Conservation (phyloP, 2,888 invertebrate genomes). For the Exephanes ischioxanthus region DNA sequence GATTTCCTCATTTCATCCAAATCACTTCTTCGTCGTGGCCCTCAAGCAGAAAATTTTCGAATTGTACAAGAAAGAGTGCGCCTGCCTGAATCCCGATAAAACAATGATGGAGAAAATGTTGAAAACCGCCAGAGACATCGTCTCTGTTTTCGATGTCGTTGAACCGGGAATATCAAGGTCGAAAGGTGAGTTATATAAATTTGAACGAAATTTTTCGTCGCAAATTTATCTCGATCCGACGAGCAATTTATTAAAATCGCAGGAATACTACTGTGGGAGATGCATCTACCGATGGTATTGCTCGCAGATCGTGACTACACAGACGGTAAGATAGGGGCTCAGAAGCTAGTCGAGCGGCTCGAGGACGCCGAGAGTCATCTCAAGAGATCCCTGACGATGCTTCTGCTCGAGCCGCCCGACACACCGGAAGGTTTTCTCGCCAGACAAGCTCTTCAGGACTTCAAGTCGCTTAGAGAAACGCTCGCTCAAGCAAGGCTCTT, state of each 20-base stretch:
- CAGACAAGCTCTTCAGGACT: constrained; percentile 89
- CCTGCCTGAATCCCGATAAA: constrained; percentile 81
- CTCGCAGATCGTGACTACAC: constrained; percentile 89
- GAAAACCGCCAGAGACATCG: constrained; percentile 88
- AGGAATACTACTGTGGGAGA: constrained; percentile 92
- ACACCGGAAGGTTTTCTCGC: constrained; percentile 91
- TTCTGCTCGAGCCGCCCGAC: constrained; percentile 90
- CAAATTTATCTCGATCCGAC: not conserved
- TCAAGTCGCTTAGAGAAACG: constrained; percentile 87
- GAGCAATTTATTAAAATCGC: constrained; percentile 42
- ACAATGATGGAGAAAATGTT: constrained; percentile 88
- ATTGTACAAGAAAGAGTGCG: constrained; percentile 80
- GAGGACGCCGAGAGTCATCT: constrained; percentile 87
- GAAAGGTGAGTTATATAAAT: constrained; percentile 85
- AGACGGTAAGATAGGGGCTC: constrained; percentile 87
- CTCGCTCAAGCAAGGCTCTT: constrained; percentile 79
- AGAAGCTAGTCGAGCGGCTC: constrained; percentile 87
- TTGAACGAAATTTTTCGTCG: not conserved
- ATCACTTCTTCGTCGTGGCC: constrained; percentile 89
- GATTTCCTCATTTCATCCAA: constrained; percentile 87
- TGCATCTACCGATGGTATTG: constrained; percentile 89
- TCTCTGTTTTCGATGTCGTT: constrained; percentile 88
- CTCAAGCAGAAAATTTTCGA: constrained; percentile 90
- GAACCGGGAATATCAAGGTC: constrained; percentile 91
- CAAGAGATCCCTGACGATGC: constrained; percentile 88